Evolutionary conservation across 2,797 vertebrate genomes (phyloP), one percentile per base, ranked within the genome.

Genomic region (Aldrovandia affinis): DNA sequence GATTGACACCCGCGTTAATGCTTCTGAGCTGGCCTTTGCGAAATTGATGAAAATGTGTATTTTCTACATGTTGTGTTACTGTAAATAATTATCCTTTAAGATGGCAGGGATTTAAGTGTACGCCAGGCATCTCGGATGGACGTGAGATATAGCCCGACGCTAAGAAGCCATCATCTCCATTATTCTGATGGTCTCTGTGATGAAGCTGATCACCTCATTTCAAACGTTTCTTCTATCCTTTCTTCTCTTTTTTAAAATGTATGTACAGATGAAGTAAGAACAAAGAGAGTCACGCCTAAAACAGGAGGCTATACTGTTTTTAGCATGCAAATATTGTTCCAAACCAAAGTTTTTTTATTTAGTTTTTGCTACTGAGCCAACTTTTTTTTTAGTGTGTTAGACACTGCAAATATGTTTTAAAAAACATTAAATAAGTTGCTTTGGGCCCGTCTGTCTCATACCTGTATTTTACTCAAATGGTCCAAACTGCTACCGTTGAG

Each of bases 171-270:
- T 75, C 52, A n/a, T 54, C 39, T 44, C 68, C 36, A 12, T 55
- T 68, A 82, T 82, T 70, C 55, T 75, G 82, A 83, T 57, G 52
- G 33, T 54, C 59, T 42, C 82, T 3, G 50, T 39, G 68, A 57
- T 77, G 54, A 77, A 39, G 12, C 59, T 83, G 25, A 73, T 75
- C 50, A 28, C 47, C 50, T 25, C 36, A 59, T 83, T 59, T 83
- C 81, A 59, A 59, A 59, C 5, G 25, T 47, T 22, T 83, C 18
- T 28, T 36, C 12, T 50, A 59, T 55, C 82, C 25, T 78, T 44
- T 59, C n/a, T 28, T 54, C 54, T 14, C 15, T 50, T 1, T 14
- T 70, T 70, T 36, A 14, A 36, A 36, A 18, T 68, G 22, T 18
- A 10, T 54, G 22, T 18, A 10, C 28, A 57, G 52, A 55, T 44